Evolutionary conservation across 2,797 vertebrate species (phyloP), one percentile per base, ranked within the genome.

Genomic region (Enteromius fasciolatus): DNA sequence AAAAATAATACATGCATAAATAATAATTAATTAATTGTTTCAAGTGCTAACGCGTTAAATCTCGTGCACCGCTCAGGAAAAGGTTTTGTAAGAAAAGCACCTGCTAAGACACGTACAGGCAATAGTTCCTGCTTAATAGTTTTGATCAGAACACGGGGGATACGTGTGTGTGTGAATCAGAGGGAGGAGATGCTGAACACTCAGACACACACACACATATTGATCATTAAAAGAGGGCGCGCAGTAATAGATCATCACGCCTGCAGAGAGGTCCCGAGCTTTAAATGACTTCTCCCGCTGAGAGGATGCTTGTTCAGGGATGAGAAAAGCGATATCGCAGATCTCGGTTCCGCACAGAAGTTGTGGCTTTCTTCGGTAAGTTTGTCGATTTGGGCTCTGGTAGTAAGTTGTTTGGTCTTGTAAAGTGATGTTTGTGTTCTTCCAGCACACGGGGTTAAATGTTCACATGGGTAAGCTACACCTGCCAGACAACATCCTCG

Each of bases 291-390:
- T 54, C 15, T 75, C n/a, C 59, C 8, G 14, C 46, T 10, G 39
- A 46, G 23, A 85, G 28, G 78, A 89, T 86, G 83, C 76, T 72
- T 28, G 76, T 14, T 66, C 75, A 64, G 84, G 68, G 83, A 90
- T 89, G 87, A 88, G 7, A 70, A 81, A 82, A 50, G 81, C 79
- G 23, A 78, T 84, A 83, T 81, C 87, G 48, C 83, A 59, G 41
- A 81, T 82, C 52, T 82, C 79, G 46, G 69, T 76, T 68, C 31
- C 67, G 39, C 78, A 50, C 50, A 78, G 83, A 83, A 50, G 74
- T 76, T 57, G 83, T 78, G 77, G 67, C 44, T 78, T 80, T 86
- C 63, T 85, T 72, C 54, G 86, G 87, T 89, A 84, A 89, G 89
- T 88, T 78, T 59, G 44, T 44, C n/a, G 36, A 36, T 76, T 48